Evolutionary conservation across 1,140 invertebrate species (phyloP).

Genomic region (Psix sp.): DNA sequence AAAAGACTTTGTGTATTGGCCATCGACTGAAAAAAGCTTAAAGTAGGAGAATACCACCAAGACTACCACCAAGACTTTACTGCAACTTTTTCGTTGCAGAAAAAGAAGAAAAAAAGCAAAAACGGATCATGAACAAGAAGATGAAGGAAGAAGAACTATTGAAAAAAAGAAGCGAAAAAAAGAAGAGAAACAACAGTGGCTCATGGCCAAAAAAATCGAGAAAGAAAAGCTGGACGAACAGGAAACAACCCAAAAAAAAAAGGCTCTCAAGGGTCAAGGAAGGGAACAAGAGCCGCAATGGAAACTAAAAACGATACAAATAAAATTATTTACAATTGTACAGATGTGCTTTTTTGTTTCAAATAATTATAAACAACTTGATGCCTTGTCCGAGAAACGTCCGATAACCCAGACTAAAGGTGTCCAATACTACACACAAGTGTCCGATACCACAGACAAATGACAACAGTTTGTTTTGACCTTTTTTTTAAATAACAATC

Average conservation of each 20-base stretch:
- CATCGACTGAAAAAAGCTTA: background rate
- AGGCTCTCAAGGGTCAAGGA: background rate
- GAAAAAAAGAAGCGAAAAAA: too few relatives aligned
- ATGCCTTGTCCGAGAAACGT: too few relatives aligned
- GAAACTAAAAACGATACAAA: too few relatives aligned
- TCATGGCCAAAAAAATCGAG: background rate
- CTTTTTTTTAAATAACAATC: too few relatives aligned
- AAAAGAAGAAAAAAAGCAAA: constrained; percentile 3
- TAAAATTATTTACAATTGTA: too few relatives aligned
- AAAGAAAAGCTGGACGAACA: background rate
- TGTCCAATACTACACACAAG: too few relatives aligned
- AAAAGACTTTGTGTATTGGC: background rate
- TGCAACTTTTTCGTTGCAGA: background rate
- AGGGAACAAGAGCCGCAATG: background rate
- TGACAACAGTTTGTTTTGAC: too few relatives aligned
- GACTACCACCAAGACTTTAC: background rate
- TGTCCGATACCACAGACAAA: too few relatives aligned
- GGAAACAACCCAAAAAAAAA: background rate
- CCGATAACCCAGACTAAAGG: too few relatives aligned
- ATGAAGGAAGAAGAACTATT: background rate
- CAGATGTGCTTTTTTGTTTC: too few relatives aligned
- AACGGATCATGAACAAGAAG: background rate
- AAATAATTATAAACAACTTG: too few relatives aligned
- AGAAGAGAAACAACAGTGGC: background rate
- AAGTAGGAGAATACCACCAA: background rate